These are phyloP conservation scores for Drosophila testacea DNA, from an alignment of 2,888 invertebrate species.

Conservation along the genomic window DNA sequence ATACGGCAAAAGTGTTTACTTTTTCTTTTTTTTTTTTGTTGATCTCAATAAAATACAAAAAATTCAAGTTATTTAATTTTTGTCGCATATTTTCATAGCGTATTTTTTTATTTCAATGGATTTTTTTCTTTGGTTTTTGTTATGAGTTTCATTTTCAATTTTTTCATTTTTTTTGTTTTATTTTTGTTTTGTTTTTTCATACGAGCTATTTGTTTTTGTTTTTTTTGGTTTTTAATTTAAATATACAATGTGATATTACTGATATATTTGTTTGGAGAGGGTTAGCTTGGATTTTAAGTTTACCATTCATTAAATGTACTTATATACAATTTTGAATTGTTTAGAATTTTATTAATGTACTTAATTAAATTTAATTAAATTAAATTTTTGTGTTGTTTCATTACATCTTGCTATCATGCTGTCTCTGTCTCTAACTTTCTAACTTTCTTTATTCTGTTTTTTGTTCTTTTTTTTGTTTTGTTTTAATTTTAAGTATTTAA, in stretches of 20 bases:
- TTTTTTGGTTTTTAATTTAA: conserved; percentile 28
- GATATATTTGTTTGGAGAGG: conserved; percentile 29
- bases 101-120: conserved; percentile 41
- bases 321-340: conserved; percentile 59
- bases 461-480: no score
- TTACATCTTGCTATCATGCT: conserved; percentile 14
- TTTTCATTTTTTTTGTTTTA: conserved; percentile 17
- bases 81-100: conserved; percentile 40
- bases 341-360: conserved; percentile 55
- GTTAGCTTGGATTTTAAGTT: conserved; percentile 32
- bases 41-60: conserved; percentile 55
- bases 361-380: conserved; percentile 68
- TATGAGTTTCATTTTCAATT: conserved; percentile 23
- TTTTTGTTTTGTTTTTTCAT: conserved; percentile 16
- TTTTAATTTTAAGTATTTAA: conserved; percentile 58
- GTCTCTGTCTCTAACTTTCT: conserved; percentile 10
- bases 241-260: conserved; percentile 65
- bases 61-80: conserved; percentile 35
- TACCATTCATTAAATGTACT: conserved; percentile 33
- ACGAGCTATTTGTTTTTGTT: conserved; percentile 39
- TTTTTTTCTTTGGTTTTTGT: conserved; percentile 40
- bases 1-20: conserved; percentile 21
- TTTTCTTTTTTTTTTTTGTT: neutral
- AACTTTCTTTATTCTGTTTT: conserved; percentile 13
- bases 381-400: conserved; percentile 57